Percentiles rank a stretch among this genome's conserved stretches.
Evolutionary conservation across 2,797 vertebrate species (phyloP).

Genomic region (Muscicapa striata): DNA sequence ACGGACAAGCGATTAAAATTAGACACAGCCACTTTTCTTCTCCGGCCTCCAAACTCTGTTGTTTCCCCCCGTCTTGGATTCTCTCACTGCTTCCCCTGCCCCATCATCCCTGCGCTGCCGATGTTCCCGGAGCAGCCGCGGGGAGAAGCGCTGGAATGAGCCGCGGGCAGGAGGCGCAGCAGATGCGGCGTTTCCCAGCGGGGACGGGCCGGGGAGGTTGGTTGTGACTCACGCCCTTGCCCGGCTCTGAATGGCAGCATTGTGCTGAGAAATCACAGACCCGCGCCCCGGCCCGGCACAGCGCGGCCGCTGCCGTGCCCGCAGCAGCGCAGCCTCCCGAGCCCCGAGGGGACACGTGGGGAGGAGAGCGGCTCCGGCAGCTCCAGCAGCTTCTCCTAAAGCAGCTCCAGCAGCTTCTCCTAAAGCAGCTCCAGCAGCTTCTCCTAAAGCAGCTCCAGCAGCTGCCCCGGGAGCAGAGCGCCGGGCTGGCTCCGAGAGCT

Average conservation of each 20-base stretch:
- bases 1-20: background rate
- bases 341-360: background rate
- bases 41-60: background rate
- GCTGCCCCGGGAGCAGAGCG: background rate
- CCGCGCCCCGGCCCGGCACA: background rate
- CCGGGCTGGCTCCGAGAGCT: background rate
- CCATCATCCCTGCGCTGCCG: accelerated
- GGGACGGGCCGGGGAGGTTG: constrained; percentile 45
- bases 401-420: background rate
- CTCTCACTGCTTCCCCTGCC: background rate
- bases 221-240: constrained; percentile 55
- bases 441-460: background rate
- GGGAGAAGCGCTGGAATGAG: background rate
- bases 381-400: background rate
- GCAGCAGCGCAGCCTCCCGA: accelerated
- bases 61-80: accelerated
- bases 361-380: background rate
- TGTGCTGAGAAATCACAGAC: constrained; percentile 64
- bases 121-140: background rate
- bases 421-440: background rate
- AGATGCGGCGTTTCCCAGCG: constrained; percentile 31
- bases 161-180: background rate
- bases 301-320: background rate
- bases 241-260: constrained; percentile 59
- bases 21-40: background rate